A percentile compares a stretch with the other conserved stretches of the same genome.
Evolutionary conservation across 2,888 invertebrate species (phyloP).

Genomic region (Coelogynopora nodosa): DNA sequence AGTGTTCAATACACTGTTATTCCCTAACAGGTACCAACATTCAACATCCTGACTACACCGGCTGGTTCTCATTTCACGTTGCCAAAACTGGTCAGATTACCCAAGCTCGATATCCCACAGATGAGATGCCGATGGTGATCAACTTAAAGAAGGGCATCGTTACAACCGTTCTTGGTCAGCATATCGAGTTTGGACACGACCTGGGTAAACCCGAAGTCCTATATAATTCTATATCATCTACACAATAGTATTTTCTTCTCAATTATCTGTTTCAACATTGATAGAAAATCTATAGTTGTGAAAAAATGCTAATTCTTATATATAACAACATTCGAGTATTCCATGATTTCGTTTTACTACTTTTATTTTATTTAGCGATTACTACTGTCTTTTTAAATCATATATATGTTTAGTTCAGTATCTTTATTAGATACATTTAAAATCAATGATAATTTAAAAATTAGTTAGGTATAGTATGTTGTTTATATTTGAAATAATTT

Average conservation of each 20-base stretch:
- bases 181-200: constrained; percentile 18
- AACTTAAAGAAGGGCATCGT: background rate
- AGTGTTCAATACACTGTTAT: too few species aligned
- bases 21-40: background rate
- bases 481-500: too few species aligned
- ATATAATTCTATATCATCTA: too few species aligned
- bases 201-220: background rate
- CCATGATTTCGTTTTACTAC: too few species aligned
- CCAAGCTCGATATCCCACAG: background rate
- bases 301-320: background rate
- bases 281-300: background rate
- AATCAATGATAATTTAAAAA: too few species aligned
- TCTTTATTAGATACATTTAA: too few species aligned
- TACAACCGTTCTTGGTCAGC: background rate
- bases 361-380: too few species aligned
- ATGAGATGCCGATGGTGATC: background rate
- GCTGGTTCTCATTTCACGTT: background rate
- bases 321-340: background rate
- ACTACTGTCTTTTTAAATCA: too few species aligned
- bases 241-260: too few species aligned
- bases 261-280: background rate
- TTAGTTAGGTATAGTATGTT: too few species aligned
- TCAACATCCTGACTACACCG: background rate
- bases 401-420: too few species aligned
- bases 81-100: background rate